phyloP scores from a whole-genome alignment of 2,888 invertebrate genomes.

The Hofmannophila pseudospretella region DNA sequence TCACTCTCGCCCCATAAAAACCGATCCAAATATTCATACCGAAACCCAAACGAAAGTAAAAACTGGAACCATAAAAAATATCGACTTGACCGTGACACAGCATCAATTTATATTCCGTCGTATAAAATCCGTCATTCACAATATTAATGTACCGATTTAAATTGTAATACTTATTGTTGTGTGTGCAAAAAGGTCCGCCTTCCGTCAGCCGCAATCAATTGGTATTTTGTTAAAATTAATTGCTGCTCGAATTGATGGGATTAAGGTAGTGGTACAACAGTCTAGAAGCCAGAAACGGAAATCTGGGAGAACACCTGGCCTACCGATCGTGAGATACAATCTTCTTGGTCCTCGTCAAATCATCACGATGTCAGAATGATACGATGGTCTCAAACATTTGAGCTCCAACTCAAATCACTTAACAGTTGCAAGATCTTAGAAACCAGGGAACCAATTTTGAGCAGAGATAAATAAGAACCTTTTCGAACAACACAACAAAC shows the following conservation, averaged over 20 bases:
- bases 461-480: too few relatives aligned
- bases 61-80: slow-evolving; percentile 29
- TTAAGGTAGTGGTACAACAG: neutral
- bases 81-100: slow-evolving; percentile 29
- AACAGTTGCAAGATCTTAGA: too few relatives aligned
- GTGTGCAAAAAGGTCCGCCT: slow-evolving; percentile 7
- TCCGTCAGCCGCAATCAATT: slow-evolving; percentile 26
- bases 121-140: slow-evolving; percentile 30
- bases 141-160: slow-evolving; percentile 42
- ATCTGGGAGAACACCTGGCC: too few relatives aligned
- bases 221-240: slow-evolving; percentile 37
- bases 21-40: slow-evolving; percentile 13
- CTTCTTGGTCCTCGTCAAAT: too few relatives aligned
- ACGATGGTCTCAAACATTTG: too few relatives aligned
- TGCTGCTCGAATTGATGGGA: slow-evolving; percentile 20
- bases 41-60: slow-evolving; percentile 23
- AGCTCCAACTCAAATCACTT: too few relatives aligned
- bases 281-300: too few relatives aligned
- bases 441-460: too few relatives aligned
- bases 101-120: slow-evolving; percentile 34
- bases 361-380: too few relatives aligned
- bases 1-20: slow-evolving; percentile 15
- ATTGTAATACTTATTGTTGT: slow-evolving; percentile 34
- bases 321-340: too few relatives aligned
- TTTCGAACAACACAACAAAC: too few relatives aligned